A percentile compares a stretch with the other conserved stretches of the same genome.
Conservation (phyloP, 2,888 invertebrate genomes). For the Listrodromus nycthemerus region DNA sequence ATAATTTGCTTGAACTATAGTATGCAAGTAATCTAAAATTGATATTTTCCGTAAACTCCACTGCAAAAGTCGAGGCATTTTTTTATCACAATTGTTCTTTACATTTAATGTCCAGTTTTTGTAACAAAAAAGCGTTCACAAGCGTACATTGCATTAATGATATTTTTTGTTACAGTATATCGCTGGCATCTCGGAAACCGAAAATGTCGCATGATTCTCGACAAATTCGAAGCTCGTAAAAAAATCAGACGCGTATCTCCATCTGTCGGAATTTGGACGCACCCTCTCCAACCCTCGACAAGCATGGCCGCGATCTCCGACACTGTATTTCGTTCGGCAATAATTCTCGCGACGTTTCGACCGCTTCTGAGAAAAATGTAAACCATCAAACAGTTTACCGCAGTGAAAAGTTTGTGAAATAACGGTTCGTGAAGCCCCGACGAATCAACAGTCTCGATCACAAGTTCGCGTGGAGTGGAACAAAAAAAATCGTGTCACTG, state of each 20-base stretch:
- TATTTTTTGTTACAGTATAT: too few relatives aligned
- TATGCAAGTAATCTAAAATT: too few relatives aligned
- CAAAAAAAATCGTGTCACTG: not conserved
- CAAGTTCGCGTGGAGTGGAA: not conserved
- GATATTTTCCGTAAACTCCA: too few relatives aligned
- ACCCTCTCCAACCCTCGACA: not conserved
- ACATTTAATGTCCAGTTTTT: too few relatives aligned
- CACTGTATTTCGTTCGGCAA: slow-evolving; percentile 10
- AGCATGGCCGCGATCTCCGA: slow-evolving; percentile 6
- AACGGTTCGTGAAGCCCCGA: not conserved
- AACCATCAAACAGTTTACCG: not conserved
- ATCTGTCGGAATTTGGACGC: not conserved
- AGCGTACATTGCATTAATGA: too few relatives aligned
- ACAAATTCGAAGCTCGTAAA: not conserved
- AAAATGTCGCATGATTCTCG: not conserved
- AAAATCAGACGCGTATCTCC: not conserved
- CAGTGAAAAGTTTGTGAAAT: not conserved
- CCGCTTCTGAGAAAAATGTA: not conserved
- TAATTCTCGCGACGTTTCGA: slow-evolving; percentile 8
- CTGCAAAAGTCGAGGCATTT: too few relatives aligned
- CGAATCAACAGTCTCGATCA: not conserved
- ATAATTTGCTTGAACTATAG: too few relatives aligned
- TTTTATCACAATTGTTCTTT: too few relatives aligned
- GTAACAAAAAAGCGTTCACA: too few relatives aligned
- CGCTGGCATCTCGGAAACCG: not conserved